Evolutionary conservation across 2,888 invertebrate species (phyloP), one percentile per base, ranked within the genome.

Genomic region (Clitarchus hookeri): DNA sequence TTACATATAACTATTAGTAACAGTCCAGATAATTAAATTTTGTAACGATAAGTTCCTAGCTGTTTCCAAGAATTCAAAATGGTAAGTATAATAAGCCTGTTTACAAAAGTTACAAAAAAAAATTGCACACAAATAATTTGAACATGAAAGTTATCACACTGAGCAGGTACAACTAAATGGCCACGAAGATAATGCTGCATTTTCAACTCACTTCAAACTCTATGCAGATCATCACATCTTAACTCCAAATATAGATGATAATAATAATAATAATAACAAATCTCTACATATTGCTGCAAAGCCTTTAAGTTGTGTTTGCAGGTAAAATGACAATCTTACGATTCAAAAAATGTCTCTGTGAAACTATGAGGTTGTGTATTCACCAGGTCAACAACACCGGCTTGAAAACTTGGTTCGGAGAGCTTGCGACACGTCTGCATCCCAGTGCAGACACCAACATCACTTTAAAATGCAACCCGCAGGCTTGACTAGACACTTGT

Each of bases 401-500:
- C 65, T 3, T 23, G 65, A 23, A 53, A 53, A 53, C 53, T 53
- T 53, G 65, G 65, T 23, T 65, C 65, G 16, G 65, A 65, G 65
- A 65, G 65, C 65, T 16, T 23, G 65, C 8, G 19, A 65, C 65
- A n/a, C 23, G n/a, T 19, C 19, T 23, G 23, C n/a, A 65, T 8
- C 8, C 65, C n/a, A 65, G 65, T 36, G 82, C n/a, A 79, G 27
- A 79, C 27, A 23, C 26, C 12, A 23, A n/a, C 79, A 26, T 27
- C 12, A 36, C 44, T 13, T 44, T 82, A 23, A 82, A 82, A 82
- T 82, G 82, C 82, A 82, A 23, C 82, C 44, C 36, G 27, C 27
- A 82, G 82, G 82, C 82, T 82, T 82, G 82, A 82, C 82, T 82
- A 82, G 82, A 82, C 44, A 82, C 44, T 26, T 82, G 27, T 44